These are phyloP conservation scores for Ornithorhynchus anatinus DNA, from an alignment of 2,113 vertebrate species.

Conservation along the genomic window DNA sequence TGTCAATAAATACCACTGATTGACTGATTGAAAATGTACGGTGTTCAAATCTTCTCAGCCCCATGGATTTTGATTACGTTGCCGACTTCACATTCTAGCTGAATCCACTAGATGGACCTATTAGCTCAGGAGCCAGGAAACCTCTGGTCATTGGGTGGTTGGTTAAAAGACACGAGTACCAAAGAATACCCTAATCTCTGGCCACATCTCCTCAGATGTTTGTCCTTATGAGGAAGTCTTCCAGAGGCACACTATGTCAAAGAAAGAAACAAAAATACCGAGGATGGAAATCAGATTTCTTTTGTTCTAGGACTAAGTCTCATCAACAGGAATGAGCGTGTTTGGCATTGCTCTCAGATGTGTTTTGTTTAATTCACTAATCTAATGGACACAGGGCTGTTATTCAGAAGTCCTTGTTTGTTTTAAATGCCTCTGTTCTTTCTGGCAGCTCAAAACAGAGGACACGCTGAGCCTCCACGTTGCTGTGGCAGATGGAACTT, in stretches of 20 bases:
- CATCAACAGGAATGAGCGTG: not conserved
- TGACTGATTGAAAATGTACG: not conserved
- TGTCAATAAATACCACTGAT: not conserved
- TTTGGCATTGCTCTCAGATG: not conserved
- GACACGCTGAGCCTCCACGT: no score
- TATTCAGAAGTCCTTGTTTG: not conserved
- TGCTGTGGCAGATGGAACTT: no score
- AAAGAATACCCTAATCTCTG: slow-evolving; percentile 4
- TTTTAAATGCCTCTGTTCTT: not conserved
- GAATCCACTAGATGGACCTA: slow-evolving; percentile 50
- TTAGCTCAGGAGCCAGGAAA: slow-evolving; percentile 3
- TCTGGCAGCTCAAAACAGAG: no score
- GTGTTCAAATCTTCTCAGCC: no score
- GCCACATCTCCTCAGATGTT: slow-evolving; percentile 5
- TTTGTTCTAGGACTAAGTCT: not conserved
- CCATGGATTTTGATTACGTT: not conserved
- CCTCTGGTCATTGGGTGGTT: not conserved
- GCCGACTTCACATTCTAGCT: not conserved
- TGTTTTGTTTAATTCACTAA: not conserved
- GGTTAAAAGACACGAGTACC: not conserved
- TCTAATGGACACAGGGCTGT: not conserved
- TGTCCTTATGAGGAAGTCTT: not conserved
- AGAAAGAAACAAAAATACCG: not conserved
- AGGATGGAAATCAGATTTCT: not conserved
- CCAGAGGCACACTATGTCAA: not conserved